phyloP scores from a whole-genome alignment of 2,797 vertebrate species.

The Lagorchestes hirsutus region DNA sequence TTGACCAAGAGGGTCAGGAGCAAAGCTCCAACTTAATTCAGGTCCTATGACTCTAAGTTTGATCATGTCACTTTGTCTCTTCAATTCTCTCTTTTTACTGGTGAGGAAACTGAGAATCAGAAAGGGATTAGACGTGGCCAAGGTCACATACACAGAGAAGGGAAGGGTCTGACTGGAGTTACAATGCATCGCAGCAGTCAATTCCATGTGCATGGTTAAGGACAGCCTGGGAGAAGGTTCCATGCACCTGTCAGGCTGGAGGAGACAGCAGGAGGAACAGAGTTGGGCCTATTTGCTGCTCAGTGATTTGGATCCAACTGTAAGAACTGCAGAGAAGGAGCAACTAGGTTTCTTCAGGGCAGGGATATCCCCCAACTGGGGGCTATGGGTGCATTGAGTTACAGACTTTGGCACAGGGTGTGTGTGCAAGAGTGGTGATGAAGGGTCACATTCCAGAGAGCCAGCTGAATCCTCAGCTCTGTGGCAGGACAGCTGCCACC shows the following conservation, averaged over 20 bases:
- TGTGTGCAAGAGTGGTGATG: background rate
- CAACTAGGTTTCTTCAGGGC: constrained; percentile 1
- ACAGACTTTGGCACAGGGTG: background rate
- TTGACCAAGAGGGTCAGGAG: background rate
- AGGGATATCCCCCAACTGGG: background rate
- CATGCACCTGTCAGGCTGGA: no score
- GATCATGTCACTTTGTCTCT: background rate
- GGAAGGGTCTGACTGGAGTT: background rate
- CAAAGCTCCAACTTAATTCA: background rate
- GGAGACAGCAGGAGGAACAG: no score
- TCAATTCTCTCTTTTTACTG: background rate
- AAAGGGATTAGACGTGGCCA: background rate
- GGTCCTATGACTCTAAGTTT: background rate
- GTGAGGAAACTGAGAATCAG: background rate
- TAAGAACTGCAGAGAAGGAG: no score
- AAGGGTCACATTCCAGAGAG: background rate
- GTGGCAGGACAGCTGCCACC: background rate
- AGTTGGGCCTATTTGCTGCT: no score
- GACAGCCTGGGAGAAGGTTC: no score
- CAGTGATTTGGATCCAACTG: no score
- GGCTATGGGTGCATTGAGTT: no score
- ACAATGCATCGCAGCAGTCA: background rate
- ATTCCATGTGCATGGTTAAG: background rate
- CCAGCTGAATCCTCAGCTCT: background rate
- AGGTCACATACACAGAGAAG: background rate